These are phyloP conservation scores for Lutra lutra DNA, from an alignment of 2,797 vertebrate species.

Conservation along the genomic window DNA sequence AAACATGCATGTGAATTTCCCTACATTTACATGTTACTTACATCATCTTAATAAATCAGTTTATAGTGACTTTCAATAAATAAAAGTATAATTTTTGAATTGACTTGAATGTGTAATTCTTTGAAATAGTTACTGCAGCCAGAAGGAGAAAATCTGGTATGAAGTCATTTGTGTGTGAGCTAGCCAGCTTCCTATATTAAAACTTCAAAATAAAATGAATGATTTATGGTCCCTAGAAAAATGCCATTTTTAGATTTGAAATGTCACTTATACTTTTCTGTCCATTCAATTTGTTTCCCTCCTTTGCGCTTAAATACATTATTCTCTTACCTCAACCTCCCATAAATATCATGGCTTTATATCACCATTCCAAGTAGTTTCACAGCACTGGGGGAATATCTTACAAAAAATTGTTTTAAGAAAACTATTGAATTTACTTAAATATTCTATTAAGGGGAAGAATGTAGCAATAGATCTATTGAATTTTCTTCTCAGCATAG, in stretches of 20 bases:
- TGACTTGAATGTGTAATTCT: neutral
- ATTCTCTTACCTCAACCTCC: neutral
- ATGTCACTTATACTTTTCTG: conserved; percentile 30
- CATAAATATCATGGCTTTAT: neutral
- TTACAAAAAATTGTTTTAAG: neutral
- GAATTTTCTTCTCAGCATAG: neutral
- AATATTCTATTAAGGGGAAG: neutral
- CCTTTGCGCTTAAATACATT: neutral
- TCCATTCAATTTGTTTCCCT: conserved; percentile 20
- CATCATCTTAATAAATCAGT: neutral
- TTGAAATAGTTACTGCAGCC: neutral
- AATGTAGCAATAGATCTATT: neutral
- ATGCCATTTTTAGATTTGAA: neutral
- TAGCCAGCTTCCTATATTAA: conserved; percentile 34
- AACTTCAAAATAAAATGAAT: conserved; percentile 39
- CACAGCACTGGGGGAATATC: neutral
- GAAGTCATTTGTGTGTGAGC: neutral
- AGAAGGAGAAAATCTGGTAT: neutral
- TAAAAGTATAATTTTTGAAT: neutral
- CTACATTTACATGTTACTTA: neutral
- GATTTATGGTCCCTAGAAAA: conserved; percentile 47
- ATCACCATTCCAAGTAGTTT: conserved; percentile 25
- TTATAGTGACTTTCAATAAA: neutral
- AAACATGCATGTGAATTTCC: neutral
- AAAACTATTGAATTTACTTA: neutral